Percentiles rank a stretch among this genome's conserved stretches.
phyloP scores from a whole-genome alignment of 2,888 invertebrate genomes.

The Mythimna pallens region DNA sequence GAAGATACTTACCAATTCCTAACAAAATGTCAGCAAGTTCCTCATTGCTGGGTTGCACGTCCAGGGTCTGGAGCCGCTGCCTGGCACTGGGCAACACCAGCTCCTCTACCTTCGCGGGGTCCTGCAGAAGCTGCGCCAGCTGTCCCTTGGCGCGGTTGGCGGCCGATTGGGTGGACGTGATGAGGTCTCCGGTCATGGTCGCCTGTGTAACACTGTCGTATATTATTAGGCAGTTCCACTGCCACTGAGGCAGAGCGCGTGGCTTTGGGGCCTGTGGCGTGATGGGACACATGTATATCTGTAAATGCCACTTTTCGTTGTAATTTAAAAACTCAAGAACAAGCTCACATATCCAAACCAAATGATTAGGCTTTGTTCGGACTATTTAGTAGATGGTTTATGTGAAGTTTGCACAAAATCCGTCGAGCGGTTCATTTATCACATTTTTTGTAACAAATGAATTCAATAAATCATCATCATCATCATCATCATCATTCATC shows the following conservation, averaged over 20 bases:
- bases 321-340: too few relatives aligned
- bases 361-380: too few relatives aligned
- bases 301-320: too few relatives aligned
- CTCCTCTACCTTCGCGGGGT: conserved; percentile 65
- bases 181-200: conserved; percentile 94
- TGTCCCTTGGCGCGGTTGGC: conserved; percentile 91
- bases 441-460: too few relatives aligned
- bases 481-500: too few relatives aligned
- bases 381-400: too few relatives aligned
- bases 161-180: conserved; percentile 91
- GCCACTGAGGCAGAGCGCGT: not conserved
- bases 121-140: conserved; percentile 69
- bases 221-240: conserved; percentile 30
- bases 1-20: conserved; percentile 78
- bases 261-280: too few relatives aligned
- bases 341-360: too few relatives aligned
- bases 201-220: conserved; percentile 75
- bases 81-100: conserved; percentile 79
- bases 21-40: conserved; percentile 80
- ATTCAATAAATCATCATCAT: too few relatives aligned
- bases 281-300: too few relatives aligned
- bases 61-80: conserved; percentile 75
- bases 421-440: too few relatives aligned
- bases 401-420: too few relatives aligned
- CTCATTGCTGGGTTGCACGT: conserved; percentile 70